Base-by-base conservation (phyloP, 2,888 invertebrate genomes). In the Papilio elwesi region DNA sequence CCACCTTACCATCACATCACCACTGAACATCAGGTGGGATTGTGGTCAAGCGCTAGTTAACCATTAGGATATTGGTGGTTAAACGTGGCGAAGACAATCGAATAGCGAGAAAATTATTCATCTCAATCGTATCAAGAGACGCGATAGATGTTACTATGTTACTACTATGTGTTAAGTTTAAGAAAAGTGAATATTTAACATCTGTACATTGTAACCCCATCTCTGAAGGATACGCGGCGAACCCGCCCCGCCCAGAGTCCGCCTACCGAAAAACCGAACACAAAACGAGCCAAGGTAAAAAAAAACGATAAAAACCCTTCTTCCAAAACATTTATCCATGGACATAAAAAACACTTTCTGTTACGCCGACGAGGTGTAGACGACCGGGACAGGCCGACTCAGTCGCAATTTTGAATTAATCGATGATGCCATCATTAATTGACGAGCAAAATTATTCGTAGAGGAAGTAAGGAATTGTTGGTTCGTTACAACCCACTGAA, bases 251-350 rank as follows among this genome's bases (percentile, higher is more conserved):
- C 92, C 93, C 86, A 81, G 80, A 78, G 75, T 84, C 88, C 93
- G 92, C 93, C 93, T 92, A 91, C 92, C 91, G 92, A 92, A 93
- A 90, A 89, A 81, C 88, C 82, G 79, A 86, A 82, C 84, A 87
- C 89, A 87, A 87, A 89, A 87, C 80, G 84, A 74, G 80, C 82
- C 81, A 82, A 81, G 78, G 81, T 88, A 91, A 91, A 92, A 92
- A 91, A 89, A 90, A 92, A 43, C 11, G 43, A 4, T n/a, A 89
- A 89, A 90, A 90, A 88, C 85, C 83, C 83, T 86, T 81, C 83
- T 82, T 80, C 81, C 83, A 78, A 81, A 80, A 80, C 77, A 79
- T 80, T 81, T 79, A 79, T 75, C 83, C 86, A 83, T 83, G 81
- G 81, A 84, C 85, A 83, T 86, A 87, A 86, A 81, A 77, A 68